These are phyloP conservation scores for Cydia strobilella DNA, from an alignment of 1,140 invertebrate species.

Conservation along the genomic window DNA sequence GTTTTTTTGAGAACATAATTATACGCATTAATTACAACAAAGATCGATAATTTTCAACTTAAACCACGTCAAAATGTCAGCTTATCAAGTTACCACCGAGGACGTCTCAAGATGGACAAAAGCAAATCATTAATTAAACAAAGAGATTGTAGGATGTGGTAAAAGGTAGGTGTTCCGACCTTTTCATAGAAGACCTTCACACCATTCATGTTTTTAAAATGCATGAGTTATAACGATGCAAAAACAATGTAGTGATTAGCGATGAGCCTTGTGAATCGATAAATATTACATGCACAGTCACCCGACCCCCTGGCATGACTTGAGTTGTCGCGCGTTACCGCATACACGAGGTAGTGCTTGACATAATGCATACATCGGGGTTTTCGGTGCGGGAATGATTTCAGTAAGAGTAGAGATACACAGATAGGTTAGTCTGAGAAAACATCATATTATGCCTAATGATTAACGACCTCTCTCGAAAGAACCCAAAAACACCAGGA, in stretches of 20 bases:
- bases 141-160: background rate
- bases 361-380: too few relatives aligned
- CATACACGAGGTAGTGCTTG: too few relatives aligned
- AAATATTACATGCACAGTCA: too few relatives aligned
- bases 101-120: background rate
- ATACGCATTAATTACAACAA: background rate
- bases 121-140: conserved; percentile 2
- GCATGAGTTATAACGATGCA: background rate
- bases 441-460: too few relatives aligned
- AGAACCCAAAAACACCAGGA: too few relatives aligned
- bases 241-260: background rate
- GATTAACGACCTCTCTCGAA: too few relatives aligned
- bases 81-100: background rate
- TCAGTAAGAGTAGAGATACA: too few relatives aligned
- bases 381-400: too few relatives aligned
- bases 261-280: background rate
- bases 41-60: background rate
- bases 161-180: conserved; percentile 6
- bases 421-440: too few relatives aligned
- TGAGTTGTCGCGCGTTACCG: too few relatives aligned
- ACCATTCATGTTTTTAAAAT: background rate
- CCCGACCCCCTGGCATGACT: too few relatives aligned
- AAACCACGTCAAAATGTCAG: conserved; percentile 7
- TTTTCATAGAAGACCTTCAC: background rate
- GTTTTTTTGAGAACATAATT: background rate